A percentile compares a stretch with the other conserved stretches of the same genome.
These are phyloP conservation scores for Leptobrachium leishanense DNA, from an alignment of 2,113 vertebrate genomes.

Conservation along the genomic window DNA sequence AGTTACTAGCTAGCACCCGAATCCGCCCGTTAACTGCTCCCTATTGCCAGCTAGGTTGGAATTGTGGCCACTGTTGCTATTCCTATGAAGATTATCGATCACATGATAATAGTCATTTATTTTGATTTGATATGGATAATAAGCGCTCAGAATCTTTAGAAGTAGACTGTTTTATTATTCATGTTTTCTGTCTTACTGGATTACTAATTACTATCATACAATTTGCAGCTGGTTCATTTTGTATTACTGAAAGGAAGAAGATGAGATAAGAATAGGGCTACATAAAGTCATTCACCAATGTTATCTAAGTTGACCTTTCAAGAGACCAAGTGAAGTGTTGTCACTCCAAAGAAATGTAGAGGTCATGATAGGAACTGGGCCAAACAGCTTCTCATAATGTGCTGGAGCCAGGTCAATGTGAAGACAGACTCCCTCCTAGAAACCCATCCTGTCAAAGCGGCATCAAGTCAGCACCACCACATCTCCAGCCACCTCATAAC, in stretches of 20 bases:
- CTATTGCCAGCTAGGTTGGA: no score
- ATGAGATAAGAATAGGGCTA: constrained; percentile 52
- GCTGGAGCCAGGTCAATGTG: constrained; percentile 67
- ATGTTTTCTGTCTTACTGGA: not conserved
- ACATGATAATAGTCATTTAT: no score
- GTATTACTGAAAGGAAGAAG: constrained; percentile 59
- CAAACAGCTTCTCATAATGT: constrained; percentile 62
- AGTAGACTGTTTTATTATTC: no score
- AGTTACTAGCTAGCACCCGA: no score
- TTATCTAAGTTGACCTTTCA: constrained; percentile 73
- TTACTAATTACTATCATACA: constrained; percentile 31
- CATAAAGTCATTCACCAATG: constrained; percentile 45
- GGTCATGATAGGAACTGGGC: constrained; percentile 62
- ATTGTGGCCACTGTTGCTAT: no score
- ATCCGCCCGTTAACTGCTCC: no score
- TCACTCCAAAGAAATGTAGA: constrained; percentile 69
- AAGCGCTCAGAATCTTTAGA: no score
- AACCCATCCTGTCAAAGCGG: constrained; percentile 70
- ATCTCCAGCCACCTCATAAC: constrained; percentile 68
- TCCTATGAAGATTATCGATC: no score
- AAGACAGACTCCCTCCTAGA: constrained; percentile 66
- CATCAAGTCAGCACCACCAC: constrained; percentile 62
- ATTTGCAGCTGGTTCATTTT: constrained; percentile 35
- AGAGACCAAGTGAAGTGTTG: constrained; percentile 73
- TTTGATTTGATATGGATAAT: no score